Conservation (phyloP, 2,113 vertebrate species). For the Bubo bubo region DNA sequence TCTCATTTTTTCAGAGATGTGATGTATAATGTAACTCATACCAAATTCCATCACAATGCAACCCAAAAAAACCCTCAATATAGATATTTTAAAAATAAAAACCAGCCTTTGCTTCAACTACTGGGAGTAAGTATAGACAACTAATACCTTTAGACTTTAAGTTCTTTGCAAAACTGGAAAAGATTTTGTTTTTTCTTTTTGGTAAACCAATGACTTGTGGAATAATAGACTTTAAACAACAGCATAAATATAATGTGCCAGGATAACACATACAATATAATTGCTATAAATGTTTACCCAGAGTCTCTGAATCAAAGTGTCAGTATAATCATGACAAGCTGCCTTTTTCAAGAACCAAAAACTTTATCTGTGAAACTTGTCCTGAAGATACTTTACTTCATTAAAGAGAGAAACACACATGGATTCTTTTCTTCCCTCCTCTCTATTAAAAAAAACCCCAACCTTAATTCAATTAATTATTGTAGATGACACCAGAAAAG, state of each 20-base stretch:
- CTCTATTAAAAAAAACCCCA: not conserved
- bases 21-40: not conserved
- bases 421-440: not conserved
- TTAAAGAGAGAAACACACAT: not conserved
- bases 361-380: not conserved
- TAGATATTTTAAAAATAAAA: not conserved
- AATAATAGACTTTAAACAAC: not conserved
- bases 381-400: not conserved
- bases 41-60: not conserved
- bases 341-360: not conserved
- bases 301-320: not conserved
- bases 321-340: not conserved
- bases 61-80: rapidly evolving
- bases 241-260: not conserved
- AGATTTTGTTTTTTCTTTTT: not conserved
- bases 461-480: not conserved
- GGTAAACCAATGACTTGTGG: not conserved
- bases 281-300: not conserved
- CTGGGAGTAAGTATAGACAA: not conserved
- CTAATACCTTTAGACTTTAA: not conserved
- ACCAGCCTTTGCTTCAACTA: not conserved
- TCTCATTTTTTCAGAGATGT: not conserved
- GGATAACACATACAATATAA: not conserved
- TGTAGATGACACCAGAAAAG: not conserved
- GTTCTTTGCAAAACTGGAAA: not conserved